Evolutionary conservation across 35 echinoderm and acorn worm species (phyloP).

Genomic region (Heliocidaris tuberculata): DNA sequence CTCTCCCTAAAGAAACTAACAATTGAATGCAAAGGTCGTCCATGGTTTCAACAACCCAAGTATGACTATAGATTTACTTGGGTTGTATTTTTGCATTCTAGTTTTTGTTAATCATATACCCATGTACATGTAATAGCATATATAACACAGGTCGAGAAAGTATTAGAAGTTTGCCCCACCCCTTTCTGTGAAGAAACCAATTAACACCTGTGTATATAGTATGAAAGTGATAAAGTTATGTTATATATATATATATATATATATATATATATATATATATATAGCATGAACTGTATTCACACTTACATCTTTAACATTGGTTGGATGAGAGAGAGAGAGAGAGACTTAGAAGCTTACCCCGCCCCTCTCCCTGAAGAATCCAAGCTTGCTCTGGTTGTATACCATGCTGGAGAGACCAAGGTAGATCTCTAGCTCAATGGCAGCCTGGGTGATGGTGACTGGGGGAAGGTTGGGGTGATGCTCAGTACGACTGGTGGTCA

Average conservation of each 20-base stretch:
- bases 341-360: constrained; percentile 81
- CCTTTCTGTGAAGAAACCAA: no score
- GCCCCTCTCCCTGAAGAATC: constrained; percentile 88
- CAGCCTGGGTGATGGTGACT: constrained; percentile 53
- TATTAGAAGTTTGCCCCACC: no score
- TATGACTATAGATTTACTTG: no score
- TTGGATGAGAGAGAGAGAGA: neutral
- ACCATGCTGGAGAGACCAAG: constrained; percentile 70
- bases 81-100: no score
- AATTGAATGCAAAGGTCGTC: no score
- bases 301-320: neutral
- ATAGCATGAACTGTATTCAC: neutral
- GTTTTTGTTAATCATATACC: no score
- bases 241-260: neutral
- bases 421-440: constrained; percentile 66
- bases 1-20: no score
- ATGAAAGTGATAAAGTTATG: neutral
- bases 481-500: constrained; percentile 51
- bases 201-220: neutral
- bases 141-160: no score
- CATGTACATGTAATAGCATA: no score
- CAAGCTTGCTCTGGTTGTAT: constrained; percentile 87
- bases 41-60: no score
- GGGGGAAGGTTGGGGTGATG: constrained; percentile 54
- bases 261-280: neutral